phyloP scores from a whole-genome alignment of 1,140 invertebrate genomes.

The Zophobas atratus region DNA sequence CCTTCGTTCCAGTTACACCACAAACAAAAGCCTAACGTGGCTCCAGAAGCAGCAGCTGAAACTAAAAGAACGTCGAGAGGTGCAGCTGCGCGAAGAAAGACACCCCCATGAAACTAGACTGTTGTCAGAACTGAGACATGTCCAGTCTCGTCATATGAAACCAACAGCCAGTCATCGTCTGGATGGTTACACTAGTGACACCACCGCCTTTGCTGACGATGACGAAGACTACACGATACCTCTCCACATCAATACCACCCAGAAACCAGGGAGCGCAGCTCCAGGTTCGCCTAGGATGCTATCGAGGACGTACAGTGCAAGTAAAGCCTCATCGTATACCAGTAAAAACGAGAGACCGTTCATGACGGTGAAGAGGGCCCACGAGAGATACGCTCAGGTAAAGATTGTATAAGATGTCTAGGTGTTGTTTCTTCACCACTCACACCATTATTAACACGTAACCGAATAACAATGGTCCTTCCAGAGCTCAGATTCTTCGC shows the following conservation, averaged over 20 bases:
- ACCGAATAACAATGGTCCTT: constrained; percentile 53
- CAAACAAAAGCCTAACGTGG: constrained; percentile 77
- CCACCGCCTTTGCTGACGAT: constrained; percentile 82
- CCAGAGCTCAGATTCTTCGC: constrained; percentile 61
- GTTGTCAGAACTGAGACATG: constrained; percentile 73
- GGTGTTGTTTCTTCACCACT: not conserved
- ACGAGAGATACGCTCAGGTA: constrained; percentile 70
- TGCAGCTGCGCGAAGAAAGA: constrained; percentile 78
- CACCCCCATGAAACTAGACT: constrained; percentile 79
- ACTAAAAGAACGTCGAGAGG: constrained; percentile 77
- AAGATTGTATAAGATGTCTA: constrained; percentile 14
- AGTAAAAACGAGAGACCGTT: constrained; percentile 73
- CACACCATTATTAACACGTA: constrained; percentile 25
- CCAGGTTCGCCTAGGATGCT: constrained; percentile 56
- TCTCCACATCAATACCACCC: constrained; percentile 75
- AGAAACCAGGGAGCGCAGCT: constrained; percentile 54
- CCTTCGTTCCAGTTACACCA: constrained; percentile 46
- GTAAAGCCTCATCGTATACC: constrained; percentile 30
- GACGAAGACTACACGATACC: constrained; percentile 78
- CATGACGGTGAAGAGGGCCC: constrained; percentile 76
- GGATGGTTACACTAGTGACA: constrained; percentile 84
- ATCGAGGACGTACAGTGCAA: constrained; percentile 51
- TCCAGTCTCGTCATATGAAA: constrained; percentile 70
- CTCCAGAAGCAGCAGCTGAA: constrained; percentile 85
- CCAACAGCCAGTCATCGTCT: constrained; percentile 69